Evolutionary conservation across 2,888 invertebrate genomes (phyloP), one percentile per base, ranked within the genome.

Genomic region (Venustoraphidia nigricollis): DNA sequence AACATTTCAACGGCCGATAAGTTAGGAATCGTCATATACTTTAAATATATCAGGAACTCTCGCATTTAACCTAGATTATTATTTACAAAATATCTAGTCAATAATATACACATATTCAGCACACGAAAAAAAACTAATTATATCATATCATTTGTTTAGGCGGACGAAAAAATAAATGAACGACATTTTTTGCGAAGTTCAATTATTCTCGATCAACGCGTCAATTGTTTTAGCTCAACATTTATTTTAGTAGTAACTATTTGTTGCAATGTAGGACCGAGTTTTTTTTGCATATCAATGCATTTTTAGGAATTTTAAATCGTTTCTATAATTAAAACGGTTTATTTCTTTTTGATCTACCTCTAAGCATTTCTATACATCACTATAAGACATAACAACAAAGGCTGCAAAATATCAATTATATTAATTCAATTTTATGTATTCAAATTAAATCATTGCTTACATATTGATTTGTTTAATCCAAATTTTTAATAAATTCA

Each of bases 231-330:
- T 36, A 14, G 38, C 17, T 38, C 45, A 45, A 45, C 45, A 45
- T 38, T 45, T 45, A 44, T 52, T 50, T 27, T 62, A 59, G 58
- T 67, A 67, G 66, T 67, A 68, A 68, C 67, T 68, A 67, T 67
- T 64, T 64, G 67, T 67, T 67, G 67, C 67, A 62, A 65, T 46
- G 17, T 45, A 45, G 45, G 45, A 45, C 37, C 35, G 35, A 44
- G 34, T 44, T 44, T 13, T 44, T 34, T 34, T 34, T 27, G 35
- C 13, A 44, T 34, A 34, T 44, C 44, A 34, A 9, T 44, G 34
- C 34, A 10, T 11, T 44, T 44, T 44, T 34, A 44, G 35, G 34
- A 34, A 44, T 44, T 34, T 44, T 34, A 27, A 27, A 27, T 27
- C 27, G 27, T 27, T 27, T 27, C 27, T 27, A 27, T 27, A 27